These are phyloP conservation scores for Onychomys arenicola DNA, from an alignment of 2,797 vertebrate genomes.

Conservation along the genomic window DNA sequence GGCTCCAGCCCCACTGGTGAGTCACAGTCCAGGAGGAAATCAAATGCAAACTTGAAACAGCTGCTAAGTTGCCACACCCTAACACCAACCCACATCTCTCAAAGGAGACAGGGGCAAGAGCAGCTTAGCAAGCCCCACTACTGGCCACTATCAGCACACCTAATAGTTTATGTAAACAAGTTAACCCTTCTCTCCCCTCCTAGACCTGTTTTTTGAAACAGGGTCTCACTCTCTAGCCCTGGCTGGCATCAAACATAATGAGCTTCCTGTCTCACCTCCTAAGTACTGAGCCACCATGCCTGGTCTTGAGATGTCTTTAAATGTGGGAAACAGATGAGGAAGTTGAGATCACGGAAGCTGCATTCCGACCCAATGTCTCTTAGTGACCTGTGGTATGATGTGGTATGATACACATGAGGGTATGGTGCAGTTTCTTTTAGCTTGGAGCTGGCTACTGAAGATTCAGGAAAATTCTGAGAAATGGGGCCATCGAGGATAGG, in stretches of 20 bases:
- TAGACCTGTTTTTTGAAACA: not conserved
- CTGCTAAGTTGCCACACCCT: not conserved
- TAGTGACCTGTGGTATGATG: not conserved
- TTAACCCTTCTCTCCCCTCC: not conserved
- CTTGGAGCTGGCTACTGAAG: not conserved
- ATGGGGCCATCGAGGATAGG: not conserved
- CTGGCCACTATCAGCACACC: not conserved
- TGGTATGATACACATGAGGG: not conserved
- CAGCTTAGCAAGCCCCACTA: not conserved
- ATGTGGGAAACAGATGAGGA: conserved; percentile 1
- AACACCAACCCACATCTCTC: not conserved
- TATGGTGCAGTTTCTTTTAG: not conserved
- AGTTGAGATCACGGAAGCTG: not conserved
- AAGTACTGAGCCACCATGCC: not conserved
- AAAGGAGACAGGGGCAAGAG: not conserved
- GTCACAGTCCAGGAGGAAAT: conserved; percentile 43
- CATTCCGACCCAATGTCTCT: not conserved
- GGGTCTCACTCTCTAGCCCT: not conserved
- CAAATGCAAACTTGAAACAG: not conserved
- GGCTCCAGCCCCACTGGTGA: not conserved
- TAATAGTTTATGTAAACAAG: not conserved
- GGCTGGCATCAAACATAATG: not conserved
- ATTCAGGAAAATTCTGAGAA: not conserved
- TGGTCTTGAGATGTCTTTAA: not conserved
- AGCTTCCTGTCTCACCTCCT: not conserved